phyloP scores from a whole-genome alignment of 2,888 invertebrate genomes.

The Incurvaria masculella region DNA sequence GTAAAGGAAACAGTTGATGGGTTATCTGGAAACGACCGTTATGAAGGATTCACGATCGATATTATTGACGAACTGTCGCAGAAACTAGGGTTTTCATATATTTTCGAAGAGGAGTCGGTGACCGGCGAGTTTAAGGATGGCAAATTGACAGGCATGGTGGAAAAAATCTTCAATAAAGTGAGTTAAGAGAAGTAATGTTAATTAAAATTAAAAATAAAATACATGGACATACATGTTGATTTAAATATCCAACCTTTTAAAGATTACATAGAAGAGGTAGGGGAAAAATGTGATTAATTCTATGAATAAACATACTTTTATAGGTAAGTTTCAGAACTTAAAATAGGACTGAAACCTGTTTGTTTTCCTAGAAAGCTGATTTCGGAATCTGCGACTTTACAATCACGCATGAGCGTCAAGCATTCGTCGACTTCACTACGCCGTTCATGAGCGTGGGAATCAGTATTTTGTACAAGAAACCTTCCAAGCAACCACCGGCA shows the following conservation, averaged over 20 bases:
- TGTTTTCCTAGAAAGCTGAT: conserved; percentile 71
- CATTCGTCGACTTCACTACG: conserved; percentile 91
- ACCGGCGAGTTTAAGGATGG: conserved; percentile 62
- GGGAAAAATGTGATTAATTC: too few relatives aligned
- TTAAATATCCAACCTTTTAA: too few relatives aligned
- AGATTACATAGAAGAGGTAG: too few relatives aligned
- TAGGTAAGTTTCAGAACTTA: too few relatives aligned
- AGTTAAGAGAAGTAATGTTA: too few relatives aligned
- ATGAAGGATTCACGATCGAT: conserved; percentile 86
- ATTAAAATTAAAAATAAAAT: too few relatives aligned
- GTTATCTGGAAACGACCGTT: conserved; percentile 76
- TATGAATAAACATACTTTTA: too few relatives aligned
- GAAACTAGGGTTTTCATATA: conserved; percentile 75
- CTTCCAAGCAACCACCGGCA: conserved; percentile 80
- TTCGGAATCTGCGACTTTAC: conserved; percentile 90
- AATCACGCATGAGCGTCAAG: conserved; percentile 81
- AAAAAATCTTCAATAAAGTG: too few relatives aligned
- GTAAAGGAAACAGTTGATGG: conserved; percentile 60
- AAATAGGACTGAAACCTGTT: conserved; percentile 5
- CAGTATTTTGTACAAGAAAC: conserved; percentile 84
- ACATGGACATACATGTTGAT: too few relatives aligned
- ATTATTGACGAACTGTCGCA: conserved; percentile 73
- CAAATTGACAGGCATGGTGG: conserved; percentile 69
- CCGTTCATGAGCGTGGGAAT: conserved; percentile 95
- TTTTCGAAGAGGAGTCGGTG: conserved; percentile 66